Percentiles rank a stretch among this genome's conserved stretches.
phyloP scores from a whole-genome alignment of 1,140 invertebrate species.

The Anagrus nilaparvatae region DNA sequence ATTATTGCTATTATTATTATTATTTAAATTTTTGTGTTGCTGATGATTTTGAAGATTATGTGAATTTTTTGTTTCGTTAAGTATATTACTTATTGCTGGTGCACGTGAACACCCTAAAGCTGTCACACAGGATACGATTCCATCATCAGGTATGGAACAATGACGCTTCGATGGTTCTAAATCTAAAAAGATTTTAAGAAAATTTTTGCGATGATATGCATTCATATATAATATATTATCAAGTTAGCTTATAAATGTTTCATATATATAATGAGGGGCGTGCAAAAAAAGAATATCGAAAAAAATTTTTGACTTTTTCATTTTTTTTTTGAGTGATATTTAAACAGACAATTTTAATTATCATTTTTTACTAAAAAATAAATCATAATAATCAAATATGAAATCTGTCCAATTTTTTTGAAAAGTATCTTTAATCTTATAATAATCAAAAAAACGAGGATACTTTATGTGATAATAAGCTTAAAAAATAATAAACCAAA shows the following conservation, averaged over 20 bases:
- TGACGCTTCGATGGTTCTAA: slow-evolving; percentile 33
- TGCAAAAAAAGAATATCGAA: neutral
- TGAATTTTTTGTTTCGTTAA: slow-evolving; percentile 33
- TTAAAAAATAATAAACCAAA: too few species aligned
- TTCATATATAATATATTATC: slow-evolving; percentile 10
- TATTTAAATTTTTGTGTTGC: too few species aligned
- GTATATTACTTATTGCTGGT: slow-evolving; percentile 34
- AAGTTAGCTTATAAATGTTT: slow-evolving; percentile 2
- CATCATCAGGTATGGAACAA: slow-evolving; percentile 29
- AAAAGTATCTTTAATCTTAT: too few species aligned
- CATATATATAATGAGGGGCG: neutral
- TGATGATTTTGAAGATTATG: slow-evolving; percentile 16
- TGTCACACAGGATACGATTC: slow-evolving; percentile 38
- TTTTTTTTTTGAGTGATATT: too few species aligned
- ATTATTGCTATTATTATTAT: too few species aligned
- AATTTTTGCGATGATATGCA: neutral
- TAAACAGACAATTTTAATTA: too few species aligned
- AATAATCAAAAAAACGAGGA: too few species aligned
- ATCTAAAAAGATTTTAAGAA: too few species aligned
- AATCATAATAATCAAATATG: too few species aligned
- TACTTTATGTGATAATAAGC: too few species aligned
- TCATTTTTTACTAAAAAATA: too few species aligned
- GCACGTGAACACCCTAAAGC: slow-evolving; percentile 31
- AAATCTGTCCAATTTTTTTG: too few species aligned
- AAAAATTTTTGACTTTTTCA: neutral